A percentile compares a stretch with the other conserved stretches of the same genome.
Evolutionary conservation across 53 echinoderm and acorn worm genomes (phyloP).

Genomic region (Apostichopus leukothele): DNA sequence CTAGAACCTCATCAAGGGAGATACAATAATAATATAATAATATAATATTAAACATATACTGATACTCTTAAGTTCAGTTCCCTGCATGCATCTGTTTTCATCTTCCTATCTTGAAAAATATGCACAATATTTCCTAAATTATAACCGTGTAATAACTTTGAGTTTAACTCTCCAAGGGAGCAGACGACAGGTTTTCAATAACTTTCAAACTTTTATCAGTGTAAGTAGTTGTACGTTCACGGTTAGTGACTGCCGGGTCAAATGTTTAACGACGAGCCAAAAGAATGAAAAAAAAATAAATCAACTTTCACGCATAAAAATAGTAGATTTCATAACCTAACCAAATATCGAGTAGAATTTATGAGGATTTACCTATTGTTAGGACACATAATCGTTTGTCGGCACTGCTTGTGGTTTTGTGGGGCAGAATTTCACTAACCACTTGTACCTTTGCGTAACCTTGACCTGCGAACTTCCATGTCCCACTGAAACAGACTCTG

Average conservation of each 20-base stretch:
- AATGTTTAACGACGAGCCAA: not conserved
- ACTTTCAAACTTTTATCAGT: conserved; percentile 14
- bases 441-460: conserved; percentile 36
- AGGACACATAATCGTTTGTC: conserved; percentile 41
- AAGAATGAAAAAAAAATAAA: not conserved
- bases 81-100: no score
- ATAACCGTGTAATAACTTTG: conserved; percentile 14
- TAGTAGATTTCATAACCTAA: conserved; percentile 36
- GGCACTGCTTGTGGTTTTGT: conserved; percentile 30
- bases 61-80: no score
- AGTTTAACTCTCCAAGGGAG: not conserved
- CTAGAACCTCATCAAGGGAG: no score
- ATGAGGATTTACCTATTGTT: conserved; percentile 18
- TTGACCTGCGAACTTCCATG: conserved; percentile 2
- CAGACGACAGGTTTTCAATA: conserved; percentile 33
- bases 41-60: no score
- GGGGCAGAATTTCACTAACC: conserved; percentile 18
- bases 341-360: conserved; percentile 28
- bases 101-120: not conserved
- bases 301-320: conserved; percentile 1
- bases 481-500: not conserved
- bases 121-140: not conserved
- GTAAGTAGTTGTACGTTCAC: conserved; percentile 19
- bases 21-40: no score
- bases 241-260: not conserved